Base-by-base conservation (phyloP, 2,113 vertebrate genomes). In the Xenopus tropicalis region DNA sequence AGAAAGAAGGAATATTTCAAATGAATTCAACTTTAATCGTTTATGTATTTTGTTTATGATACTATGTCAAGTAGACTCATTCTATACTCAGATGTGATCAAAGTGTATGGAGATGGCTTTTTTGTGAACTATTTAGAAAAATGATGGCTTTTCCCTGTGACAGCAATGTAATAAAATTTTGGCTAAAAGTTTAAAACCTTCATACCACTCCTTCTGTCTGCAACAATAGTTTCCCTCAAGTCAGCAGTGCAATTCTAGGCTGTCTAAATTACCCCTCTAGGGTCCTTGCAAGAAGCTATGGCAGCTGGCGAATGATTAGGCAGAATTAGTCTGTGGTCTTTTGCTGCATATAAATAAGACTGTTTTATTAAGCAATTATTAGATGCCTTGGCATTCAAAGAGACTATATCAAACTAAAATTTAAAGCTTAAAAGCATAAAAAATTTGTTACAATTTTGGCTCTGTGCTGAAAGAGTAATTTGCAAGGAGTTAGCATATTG, bases 251-350 rank as follows among this genome's bases (percentile, higher is more conserved):
- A 57, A 62, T 66, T 44, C 73, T 76, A 59, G 73, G 58, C 59
- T 76, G 73, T 56, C 73, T 76, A 76, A 76, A 76, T 76, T 76
- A 76, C 73, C 73, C 73, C 73, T 76, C 73, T 63, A 69, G 73
- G 61, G 73, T 29, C 66, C 56, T 76, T 54, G 22, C 16, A 68
- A 69, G 66, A 62, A 76, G 54, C 73, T 76, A 61, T 51, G 68
- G 73, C 73, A 76, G 66, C 73, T 76, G 73, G 73, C 57, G 73
- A 21, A 76, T 76, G 73, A 76, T 76, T 76, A 76, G 73, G 66
- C 66, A 63, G 73, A 69, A 76, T 76, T 69, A 76, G 66, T 56
- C 58, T 63, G 66, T 69, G 58, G 58, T 76, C 73, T 67, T 56
- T 69, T 63, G 46, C 58, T 69, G 73, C 67, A 76, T 76, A 69